These are phyloP conservation scores for Chaetodon trifasciatus DNA, from an alignment of 2,797 vertebrate genomes.

Conservation along the genomic window DNA sequence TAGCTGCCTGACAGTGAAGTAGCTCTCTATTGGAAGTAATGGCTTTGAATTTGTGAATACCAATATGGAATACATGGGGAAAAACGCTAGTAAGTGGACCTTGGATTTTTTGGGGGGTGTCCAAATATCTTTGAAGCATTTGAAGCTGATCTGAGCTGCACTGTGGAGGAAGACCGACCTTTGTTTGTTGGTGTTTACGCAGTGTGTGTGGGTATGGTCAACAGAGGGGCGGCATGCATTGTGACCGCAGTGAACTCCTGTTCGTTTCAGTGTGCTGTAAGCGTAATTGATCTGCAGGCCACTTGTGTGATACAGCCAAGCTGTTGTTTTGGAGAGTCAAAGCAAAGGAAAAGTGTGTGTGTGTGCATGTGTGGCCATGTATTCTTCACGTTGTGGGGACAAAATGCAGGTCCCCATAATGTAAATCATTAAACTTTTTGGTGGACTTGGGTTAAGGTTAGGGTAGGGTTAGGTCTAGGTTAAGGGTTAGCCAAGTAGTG, in stretches of 20 bases:
- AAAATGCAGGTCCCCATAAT: too few species aligned
- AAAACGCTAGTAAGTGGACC: neutral
- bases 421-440: too few species aligned
- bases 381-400: too few species aligned
- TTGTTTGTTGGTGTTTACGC: neutral
- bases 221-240: neutral
- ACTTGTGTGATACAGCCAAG: conserved; percentile 16
- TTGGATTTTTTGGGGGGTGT: neutral
- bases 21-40: neutral
- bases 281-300: conserved; percentile 25
- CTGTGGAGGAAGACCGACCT: neutral
- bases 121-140: conserved; percentile 6
- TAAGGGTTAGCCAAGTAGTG: too few species aligned
- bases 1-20: neutral
- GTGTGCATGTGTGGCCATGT: too few species aligned
- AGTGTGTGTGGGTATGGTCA: conserved; percentile 35
- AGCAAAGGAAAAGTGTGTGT: too few species aligned
- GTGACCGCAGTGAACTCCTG: conserved; percentile 8
- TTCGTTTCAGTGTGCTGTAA: neutral
- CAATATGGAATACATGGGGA: neutral
- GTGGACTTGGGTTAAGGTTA: too few species aligned
- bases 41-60: neutral
- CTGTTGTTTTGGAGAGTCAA: conserved; percentile 25
- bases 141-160: neutral
- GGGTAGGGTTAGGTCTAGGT: too few species aligned